Evolutionary conservation across 2,113 vertebrate species (phyloP).

Genomic region (Archocentrus centrarchus): DNA sequence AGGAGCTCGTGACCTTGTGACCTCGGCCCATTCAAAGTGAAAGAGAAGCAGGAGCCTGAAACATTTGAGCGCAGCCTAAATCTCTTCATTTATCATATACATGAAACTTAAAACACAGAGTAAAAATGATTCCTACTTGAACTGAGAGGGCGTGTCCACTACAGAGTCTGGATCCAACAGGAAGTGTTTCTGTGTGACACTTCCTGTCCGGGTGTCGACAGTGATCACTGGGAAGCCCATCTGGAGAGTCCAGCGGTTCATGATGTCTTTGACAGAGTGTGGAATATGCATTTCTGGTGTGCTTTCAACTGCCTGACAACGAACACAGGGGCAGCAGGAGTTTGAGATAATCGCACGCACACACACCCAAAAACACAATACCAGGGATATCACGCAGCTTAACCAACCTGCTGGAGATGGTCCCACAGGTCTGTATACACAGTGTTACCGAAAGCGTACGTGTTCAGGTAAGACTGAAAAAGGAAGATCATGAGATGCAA

Average conservation of each 20-base stretch:
- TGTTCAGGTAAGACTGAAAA: constrained; percentile 80
- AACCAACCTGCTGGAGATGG: constrained; percentile 86
- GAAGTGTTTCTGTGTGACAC: constrained; percentile 87
- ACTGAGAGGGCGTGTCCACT: constrained; percentile 84
- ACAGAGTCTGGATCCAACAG: constrained; percentile 82
- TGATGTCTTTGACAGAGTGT: constrained; percentile 78
- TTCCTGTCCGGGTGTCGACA: constrained; percentile 82
- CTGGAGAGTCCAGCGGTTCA: constrained; percentile 94
- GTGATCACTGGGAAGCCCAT: constrained; percentile 94
- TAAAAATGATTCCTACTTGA: constrained; percentile 82
- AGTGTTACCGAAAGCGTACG: constrained; percentile 85
- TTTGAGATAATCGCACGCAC: not conserved
- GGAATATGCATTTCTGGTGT: constrained; percentile 53
- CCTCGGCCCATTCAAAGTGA: accelerated
- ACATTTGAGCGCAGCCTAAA: not conserved
- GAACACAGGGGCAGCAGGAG: not conserved
- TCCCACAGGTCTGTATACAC: constrained; percentile 87
- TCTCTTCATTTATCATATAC: not conserved
- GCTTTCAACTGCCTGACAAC: constrained; percentile 70
- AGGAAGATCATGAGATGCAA: not conserved
- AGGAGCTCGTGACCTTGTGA: not conserved
- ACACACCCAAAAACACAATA: not conserved
- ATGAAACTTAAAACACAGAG: constrained; percentile 22
- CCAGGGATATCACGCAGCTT: not conserved
- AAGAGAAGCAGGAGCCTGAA: not conserved